Evolutionary conservation across 35 echinoderm and acorn worm species (phyloP).

Genomic region (Chiridota heheva): DNA sequence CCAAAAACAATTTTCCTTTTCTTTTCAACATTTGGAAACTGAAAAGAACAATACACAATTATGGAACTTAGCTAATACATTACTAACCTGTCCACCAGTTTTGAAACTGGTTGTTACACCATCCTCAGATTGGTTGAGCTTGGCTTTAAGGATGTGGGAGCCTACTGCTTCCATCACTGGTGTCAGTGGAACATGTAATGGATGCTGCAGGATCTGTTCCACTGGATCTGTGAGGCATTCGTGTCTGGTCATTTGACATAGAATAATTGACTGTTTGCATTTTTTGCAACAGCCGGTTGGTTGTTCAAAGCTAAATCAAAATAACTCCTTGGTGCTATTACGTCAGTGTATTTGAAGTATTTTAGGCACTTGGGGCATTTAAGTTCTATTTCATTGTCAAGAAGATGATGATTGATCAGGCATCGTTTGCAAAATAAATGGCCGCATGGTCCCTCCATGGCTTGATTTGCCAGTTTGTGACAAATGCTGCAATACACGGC

Average conservation of each 20-base stretch:
- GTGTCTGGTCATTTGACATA: neutral
- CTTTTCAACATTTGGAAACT: no score
- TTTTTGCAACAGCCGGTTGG: slow-evolving; percentile 1
- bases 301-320: neutral
- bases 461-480: neutral
- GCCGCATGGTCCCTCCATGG: slow-evolving; percentile 5
- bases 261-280: neutral
- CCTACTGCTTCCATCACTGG: slow-evolving; percentile 35
- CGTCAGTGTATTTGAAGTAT: neutral
- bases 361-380: no score
- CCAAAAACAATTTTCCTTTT: no score
- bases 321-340: slow-evolving; percentile 7
- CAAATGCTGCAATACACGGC: slow-evolving; percentile 13
- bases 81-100: slow-evolving; percentile 45
- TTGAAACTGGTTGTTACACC: slow-evolving; percentile 30
- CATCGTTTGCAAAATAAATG: slow-evolving; percentile 22
- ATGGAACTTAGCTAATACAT: no score
- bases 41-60: no score
- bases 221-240: slow-evolving; percentile 6
- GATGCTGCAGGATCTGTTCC: slow-evolving; percentile 1
- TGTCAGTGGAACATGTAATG: slow-evolving; percentile 26
- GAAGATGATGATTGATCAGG: neutral
- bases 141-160: slow-evolving; percentile 47
- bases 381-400: neutral
- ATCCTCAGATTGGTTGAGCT: slow-evolving; percentile 37